phyloP scores from a whole-genome alignment of 2,113 vertebrate genomes.

The Dasyornis broadbenti region DNA sequence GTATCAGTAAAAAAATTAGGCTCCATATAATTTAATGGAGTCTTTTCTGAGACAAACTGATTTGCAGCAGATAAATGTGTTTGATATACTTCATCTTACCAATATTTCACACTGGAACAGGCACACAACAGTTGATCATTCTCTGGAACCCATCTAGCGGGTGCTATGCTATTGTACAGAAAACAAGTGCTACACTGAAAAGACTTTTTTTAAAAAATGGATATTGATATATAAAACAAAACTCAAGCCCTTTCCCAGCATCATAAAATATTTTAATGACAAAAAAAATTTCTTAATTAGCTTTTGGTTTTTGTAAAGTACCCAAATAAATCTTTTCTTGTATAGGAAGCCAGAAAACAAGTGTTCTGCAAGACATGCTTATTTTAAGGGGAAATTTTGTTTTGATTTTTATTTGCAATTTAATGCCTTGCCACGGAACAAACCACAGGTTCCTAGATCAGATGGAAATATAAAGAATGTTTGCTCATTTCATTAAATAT shows the following conservation, averaged over 20 bases:
- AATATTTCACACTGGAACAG: constrained; percentile 15
- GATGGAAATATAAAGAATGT: not conserved
- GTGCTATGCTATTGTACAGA: not conserved
- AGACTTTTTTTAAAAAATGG: not conserved
- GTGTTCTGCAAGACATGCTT: not conserved
- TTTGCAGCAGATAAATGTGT: constrained; percentile 54
- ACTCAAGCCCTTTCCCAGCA: not conserved
- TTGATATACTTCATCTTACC: constrained; percentile 41
- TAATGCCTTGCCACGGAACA: not conserved
- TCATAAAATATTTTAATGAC: not conserved
- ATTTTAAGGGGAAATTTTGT: not conserved
- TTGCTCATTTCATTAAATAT: not conserved
- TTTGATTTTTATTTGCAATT: not conserved
- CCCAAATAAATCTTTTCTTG: not conserved
- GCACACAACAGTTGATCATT: not conserved
- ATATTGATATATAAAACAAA: not conserved
- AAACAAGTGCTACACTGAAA: constrained; percentile 6
- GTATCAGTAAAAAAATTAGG: constrained; percentile 56
- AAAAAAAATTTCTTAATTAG: not conserved
- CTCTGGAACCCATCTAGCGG: not conserved
- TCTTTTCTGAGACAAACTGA: constrained; percentile 54
- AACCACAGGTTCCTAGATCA: not conserved
- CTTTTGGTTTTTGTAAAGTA: not conserved
- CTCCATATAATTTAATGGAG: constrained; percentile 67
- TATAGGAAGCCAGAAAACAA: not conserved